Base-by-base conservation (phyloP, 2,888 invertebrate genomes). In the Sphaerophoria taeniata region DNA sequence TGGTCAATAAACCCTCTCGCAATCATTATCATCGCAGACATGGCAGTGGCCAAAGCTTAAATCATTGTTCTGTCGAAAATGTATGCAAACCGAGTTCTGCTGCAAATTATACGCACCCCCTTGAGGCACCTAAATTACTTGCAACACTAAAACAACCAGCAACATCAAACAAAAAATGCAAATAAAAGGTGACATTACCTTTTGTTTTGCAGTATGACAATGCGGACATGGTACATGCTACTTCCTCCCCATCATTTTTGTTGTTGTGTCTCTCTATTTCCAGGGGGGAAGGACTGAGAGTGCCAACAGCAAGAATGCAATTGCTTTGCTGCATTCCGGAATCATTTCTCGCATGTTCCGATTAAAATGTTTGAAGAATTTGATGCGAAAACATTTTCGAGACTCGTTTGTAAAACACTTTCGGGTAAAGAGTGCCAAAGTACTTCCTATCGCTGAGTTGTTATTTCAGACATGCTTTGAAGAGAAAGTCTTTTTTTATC, bases 161-260 rank as follows among this genome's bases (percentile, higher is more conserved):
- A 49, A 7, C 33, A 63, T 47, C 14, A 72, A 3, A 24, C 60
- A 65, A 60, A 65, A 24, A 58, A 63, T 49, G 33, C 14, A 56
- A 39, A 51, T 61, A 69, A 74, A 45, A 58, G 72, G 75, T 75
- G 56, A 69, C 80, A 80, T 85, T 80, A 76, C 72, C 71, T 69
- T 55, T 79, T 85, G 84, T 85, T 80, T 75, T 76, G 84, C 80
- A 80, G 76, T 24, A 24, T 80, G 76, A 76, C 84, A 85, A 85
- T 85, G 84, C 84, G 80, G 84, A 85, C 80, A 72, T 85, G 80
- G 55, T 80, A 58, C 53, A 69, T 75, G 53, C 56, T 45, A 24
- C 24, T 72, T 56, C 58, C 70, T 72, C 43, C 43, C 55, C 31
- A 49, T 34, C 34, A 43, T 61, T 63, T 33, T 47, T n/a, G 55